Percentiles rank a stretch among this genome's conserved stretches.
These are phyloP conservation scores for Agraylea sexmaculata DNA, from an alignment of 1,140 invertebrate genomes.

Conservation along the genomic window DNA sequence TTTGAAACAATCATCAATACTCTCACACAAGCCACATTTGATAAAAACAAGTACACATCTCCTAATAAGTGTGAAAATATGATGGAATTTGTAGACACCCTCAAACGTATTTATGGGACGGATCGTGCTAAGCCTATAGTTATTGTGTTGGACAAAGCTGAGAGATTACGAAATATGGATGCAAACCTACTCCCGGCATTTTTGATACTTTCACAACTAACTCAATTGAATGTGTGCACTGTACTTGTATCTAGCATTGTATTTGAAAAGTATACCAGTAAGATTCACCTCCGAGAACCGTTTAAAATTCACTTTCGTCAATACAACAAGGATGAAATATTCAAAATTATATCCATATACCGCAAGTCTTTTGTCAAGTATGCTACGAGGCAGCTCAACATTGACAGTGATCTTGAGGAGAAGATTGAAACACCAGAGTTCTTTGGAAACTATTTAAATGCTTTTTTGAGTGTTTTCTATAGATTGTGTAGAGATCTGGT, in stretches of 20 bases:
- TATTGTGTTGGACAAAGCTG: constrained; percentile 67
- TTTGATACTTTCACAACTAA: constrained; percentile 60
- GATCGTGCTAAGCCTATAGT: constrained; percentile 39
- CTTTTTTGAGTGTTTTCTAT: constrained; percentile 71
- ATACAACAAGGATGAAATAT: constrained; percentile 66
- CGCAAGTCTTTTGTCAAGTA: constrained; percentile 29
- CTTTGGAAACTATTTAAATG: constrained; percentile 65
- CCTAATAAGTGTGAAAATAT: constrained; percentile 56
- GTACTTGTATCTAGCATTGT: constrained; percentile 65
- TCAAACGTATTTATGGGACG: constrained; percentile 33
- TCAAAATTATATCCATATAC: constrained; percentile 51
- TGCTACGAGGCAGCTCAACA: constrained; percentile 24
- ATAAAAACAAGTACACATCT: constrained; percentile 26
- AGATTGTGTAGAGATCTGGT: constrained; percentile 67
- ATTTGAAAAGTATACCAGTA: constrained; percentile 66
- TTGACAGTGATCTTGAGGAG: constrained; percentile 22
- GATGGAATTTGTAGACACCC: constrained; percentile 54
- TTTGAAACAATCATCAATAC: constrained; percentile 62
- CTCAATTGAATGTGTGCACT: constrained; percentile 57
- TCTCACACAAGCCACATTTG: constrained; percentile 34
- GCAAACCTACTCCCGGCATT: constrained; percentile 45
- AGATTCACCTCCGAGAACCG: constrained; percentile 58
- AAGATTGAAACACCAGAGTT: constrained; percentile 44
- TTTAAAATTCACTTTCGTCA: constrained; percentile 68
- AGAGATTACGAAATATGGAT: constrained; percentile 62